Base-by-base conservation (phyloP, 2,113 vertebrate genomes). In the Rostratula benghalensis region DNA sequence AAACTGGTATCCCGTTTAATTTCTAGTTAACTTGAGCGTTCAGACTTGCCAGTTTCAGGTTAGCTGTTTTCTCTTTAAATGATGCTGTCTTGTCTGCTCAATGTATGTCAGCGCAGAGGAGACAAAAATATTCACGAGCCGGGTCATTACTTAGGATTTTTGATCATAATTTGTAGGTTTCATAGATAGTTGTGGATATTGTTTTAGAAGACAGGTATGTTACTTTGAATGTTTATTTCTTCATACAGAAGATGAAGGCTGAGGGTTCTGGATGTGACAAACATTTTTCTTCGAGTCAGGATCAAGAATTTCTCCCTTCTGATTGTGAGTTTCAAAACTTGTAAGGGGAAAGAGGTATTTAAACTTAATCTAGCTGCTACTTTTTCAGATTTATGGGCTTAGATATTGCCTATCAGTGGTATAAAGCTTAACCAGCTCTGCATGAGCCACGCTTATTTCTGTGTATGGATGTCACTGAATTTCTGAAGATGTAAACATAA, bases 251-350 rank as follows among this genome's bases (percentile, higher is more conserved):
- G 30, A 68, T 43, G 31, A 95, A 93, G 46, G 31, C 87, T 68
- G 79, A 88, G 37, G 39, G 17, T 90, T 83, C 91, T 78, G 80
- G n/a, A 82, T 75, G 28, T 95, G 41, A 67, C 30, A 43, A 28
- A 45, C 37, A 16, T 70, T 82, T 87, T 21, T 28, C 2, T 92
- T 94, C 89, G 73, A 74, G 82, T 83, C 73, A 75, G 33, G 88
- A 96, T 83, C 79, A 74, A 60, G 94, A 91, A 53, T 57, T 90
- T 69, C 64, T 68, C 24, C 25, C 67, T 79, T 83, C 67, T 73
- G 68, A 85, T 46, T 35, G 98, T 98, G 93, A 98, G 98, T 87
- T 67, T 41, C 57, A 81, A 81, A 74, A 59, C 16, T 33, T 87
- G 9, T 70, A 93, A 61, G 39, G 8, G 6, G 28, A 48, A 93